These are phyloP conservation scores for Drosophila orosa DNA, from an alignment of 1,140 invertebrate species.

Conservation along the genomic window DNA sequence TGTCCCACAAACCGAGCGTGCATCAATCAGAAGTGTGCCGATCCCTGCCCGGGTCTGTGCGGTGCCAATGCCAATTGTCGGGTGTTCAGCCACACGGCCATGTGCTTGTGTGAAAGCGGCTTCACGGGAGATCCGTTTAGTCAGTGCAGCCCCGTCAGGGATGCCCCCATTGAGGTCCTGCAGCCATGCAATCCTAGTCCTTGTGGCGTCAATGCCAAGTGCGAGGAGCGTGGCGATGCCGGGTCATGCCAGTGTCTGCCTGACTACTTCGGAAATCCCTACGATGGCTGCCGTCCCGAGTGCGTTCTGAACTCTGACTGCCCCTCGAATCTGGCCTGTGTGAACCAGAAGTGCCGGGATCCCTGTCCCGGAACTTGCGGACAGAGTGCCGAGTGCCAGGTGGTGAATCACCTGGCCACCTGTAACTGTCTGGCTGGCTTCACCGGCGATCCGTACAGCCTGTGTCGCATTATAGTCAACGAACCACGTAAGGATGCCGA, in stretches of 20 bases:
- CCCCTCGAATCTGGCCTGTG: slow-evolving; percentile 88
- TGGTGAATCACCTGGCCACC: slow-evolving; percentile 89
- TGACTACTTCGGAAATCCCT: slow-evolving; percentile 90
- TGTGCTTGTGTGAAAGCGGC: slow-evolving; percentile 85
- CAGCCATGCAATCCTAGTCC: slow-evolving; percentile 85
- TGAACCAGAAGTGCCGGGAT: slow-evolving; percentile 91
- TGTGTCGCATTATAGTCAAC: slow-evolving; percentile 84
- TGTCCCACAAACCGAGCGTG: slow-evolving; percentile 94
- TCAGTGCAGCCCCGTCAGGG: slow-evolving; percentile 88
- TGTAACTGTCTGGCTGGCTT: slow-evolving; percentile 88
- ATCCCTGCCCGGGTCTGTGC: slow-evolving; percentile 75
- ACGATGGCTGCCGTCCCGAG: slow-evolving; percentile 90
- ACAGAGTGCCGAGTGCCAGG: slow-evolving; percentile 87
- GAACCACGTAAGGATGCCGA: slow-evolving; percentile 85
- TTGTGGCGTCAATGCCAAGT: slow-evolving; percentile 91
- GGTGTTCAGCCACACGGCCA: slow-evolving; percentile 83
- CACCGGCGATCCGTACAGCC: slow-evolving; percentile 90
- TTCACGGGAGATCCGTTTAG: slow-evolving; percentile 86
- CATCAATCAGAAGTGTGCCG: slow-evolving; percentile 85
- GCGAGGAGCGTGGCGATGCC: slow-evolving; percentile 87
- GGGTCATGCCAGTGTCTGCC: slow-evolving; percentile 90
- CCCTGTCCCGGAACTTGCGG: slow-evolving; percentile 92
- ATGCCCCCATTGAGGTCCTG: slow-evolving; percentile 60
- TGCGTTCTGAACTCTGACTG: slow-evolving; percentile 91
- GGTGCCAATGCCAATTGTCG: slow-evolving; percentile 73